phyloP scores from a whole-genome alignment of 2,113 vertebrate species.

The Alligator sinensis region DNA sequence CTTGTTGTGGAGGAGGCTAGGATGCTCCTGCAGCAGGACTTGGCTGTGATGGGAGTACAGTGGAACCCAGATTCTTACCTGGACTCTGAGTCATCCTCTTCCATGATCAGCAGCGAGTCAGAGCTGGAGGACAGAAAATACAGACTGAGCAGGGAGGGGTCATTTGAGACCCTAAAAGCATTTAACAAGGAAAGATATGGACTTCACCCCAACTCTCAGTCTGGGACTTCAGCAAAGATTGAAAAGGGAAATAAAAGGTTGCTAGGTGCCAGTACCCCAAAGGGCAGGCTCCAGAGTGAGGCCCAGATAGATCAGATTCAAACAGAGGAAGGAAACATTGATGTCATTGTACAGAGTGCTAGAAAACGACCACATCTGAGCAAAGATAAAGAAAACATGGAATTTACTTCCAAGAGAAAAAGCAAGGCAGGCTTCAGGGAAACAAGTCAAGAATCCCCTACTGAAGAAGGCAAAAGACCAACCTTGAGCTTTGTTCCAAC shows the following conservation, averaged over 20 bases:
- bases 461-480: slow-evolving; percentile 39
- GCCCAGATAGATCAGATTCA: neutral
- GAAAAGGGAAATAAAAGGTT: slow-evolving; percentile 54
- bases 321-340: neutral
- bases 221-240: slow-evolving; percentile 16
- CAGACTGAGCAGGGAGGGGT: slow-evolving; percentile 10
- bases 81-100: slow-evolving; percentile 31
- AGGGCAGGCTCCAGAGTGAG: slow-evolving; percentile 8
- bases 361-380: slow-evolving; percentile 52
- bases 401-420: slow-evolving; percentile 20
- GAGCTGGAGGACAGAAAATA: slow-evolving; percentile 43
- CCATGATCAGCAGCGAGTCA: slow-evolving; percentile 48
- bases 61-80: slow-evolving; percentile 83
- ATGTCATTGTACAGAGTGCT: slow-evolving; percentile 3
- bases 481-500: slow-evolving; percentile 17
- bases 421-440: neutral
- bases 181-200: slow-evolving; percentile 33
- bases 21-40: slow-evolving; percentile 90
- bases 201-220: slow-evolving; percentile 20
- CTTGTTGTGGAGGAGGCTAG: slow-evolving; percentile 91
- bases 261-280: slow-evolving; percentile 39
- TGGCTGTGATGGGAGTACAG: slow-evolving; percentile 88
- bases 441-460: slow-evolving; percentile 3
- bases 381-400: neutral
- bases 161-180: slow-evolving; percentile 12